Evolutionary conservation across 2,113 vertebrate species (phyloP), one percentile per base, ranked within the genome.

Genomic region (Cheilinus undulatus): DNA sequence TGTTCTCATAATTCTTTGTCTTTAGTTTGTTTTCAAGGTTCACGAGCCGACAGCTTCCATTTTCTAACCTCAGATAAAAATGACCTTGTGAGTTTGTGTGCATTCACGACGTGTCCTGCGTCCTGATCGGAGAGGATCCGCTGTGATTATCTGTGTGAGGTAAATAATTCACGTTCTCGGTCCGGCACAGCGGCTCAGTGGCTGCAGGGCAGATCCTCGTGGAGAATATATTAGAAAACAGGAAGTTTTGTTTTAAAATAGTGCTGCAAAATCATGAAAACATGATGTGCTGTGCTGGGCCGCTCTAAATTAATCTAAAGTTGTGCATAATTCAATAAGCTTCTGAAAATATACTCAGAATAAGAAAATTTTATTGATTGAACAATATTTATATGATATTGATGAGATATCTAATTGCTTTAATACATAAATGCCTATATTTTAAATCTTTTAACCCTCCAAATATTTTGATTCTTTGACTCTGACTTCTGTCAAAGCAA

Each of bases 131-230:
- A 7, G 30, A 65, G 22, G 54, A 69, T 59, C 26, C 34, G 3
- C 2, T 54, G 59, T 45, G 69, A 69, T 73, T 45, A 78, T 83
- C 59, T 28, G 45, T 64, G 62, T 49, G 76, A 69, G 43, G 70
- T 84, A 78, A 88, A 88, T 79, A 75, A 81, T 85, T 86, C 65
- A 84, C 83, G 6, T 62, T 62, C 42, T 52, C 56, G 22, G 32
- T 28, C 61, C 50, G 19, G 45, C 19, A 3, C 45, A 73, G 51
- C 36, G 40, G 64, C 26, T 36, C n/a, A 7, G 19, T 32, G 45
- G 30, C 49, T 56, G 22, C 1, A 2, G 50, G 43, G 46, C 43
- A 43, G 49, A 27, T 69, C 26, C 60, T 50, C 12, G 0, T 26
- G 13, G 40, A 64, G 11, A 20, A 56, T 38, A n/a, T 1, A 19